Conservation (phyloP, 1,140 invertebrate genomes). For the Drosophila jambulina region DNA sequence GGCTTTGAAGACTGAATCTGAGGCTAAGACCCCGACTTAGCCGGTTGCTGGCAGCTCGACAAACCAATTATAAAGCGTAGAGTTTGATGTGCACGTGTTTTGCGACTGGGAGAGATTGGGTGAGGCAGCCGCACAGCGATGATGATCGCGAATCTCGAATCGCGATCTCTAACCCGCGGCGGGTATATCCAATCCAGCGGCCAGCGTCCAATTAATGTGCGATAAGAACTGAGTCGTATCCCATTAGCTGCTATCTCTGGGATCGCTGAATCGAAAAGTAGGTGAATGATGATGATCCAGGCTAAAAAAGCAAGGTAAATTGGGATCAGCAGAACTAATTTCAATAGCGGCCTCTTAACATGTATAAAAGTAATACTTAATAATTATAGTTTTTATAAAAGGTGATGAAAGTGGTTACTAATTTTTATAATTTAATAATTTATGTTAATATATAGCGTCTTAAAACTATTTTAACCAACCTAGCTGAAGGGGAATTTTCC, state of each 20-base stretch:
- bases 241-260: constrained; percentile 20
- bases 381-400: background rate
- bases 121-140: constrained; percentile 14
- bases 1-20: constrained; percentile 36
- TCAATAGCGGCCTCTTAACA: constrained; percentile 4
- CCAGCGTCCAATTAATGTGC: constrained; percentile 38
- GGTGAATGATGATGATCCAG: constrained; percentile 24
- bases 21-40: constrained; percentile 41
- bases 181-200: constrained; percentile 47
- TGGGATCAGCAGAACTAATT: constrained; percentile 5
- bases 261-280: constrained; percentile 27
- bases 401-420: background rate
- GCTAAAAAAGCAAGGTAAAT: constrained; percentile 5
- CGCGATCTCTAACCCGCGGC: constrained; percentile 36
- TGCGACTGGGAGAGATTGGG: constrained; percentile 20
- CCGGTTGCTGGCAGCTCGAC: constrained; percentile 60
- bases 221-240: constrained; percentile 28
- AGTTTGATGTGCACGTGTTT: constrained; percentile 72
- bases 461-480: background rate
- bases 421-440: background rate
- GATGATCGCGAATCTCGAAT: constrained; percentile 23
- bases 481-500: background rate
- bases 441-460: rapidly evolving
- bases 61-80: constrained; percentile 79
- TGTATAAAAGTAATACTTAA: background rate